Base-by-base conservation (phyloP, 2,797 vertebrate species). In the Pseudomugil gertrudae region DNA sequence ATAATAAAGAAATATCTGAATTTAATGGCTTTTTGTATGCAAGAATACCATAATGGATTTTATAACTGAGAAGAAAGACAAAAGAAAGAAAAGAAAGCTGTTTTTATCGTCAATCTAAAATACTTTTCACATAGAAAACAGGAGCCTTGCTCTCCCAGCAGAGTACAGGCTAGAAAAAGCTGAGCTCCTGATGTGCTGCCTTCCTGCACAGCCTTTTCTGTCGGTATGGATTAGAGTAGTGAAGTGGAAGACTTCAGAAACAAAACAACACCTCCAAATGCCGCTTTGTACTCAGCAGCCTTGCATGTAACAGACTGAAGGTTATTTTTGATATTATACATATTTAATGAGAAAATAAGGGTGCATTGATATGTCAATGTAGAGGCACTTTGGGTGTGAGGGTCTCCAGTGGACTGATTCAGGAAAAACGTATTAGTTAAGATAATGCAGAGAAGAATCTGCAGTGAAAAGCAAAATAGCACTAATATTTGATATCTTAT, bases 341-440 rank as follows among this genome's bases (percentile, higher is more conserved):
- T 90, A 86, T 91, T 92, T 90, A 90, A 89, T 76, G 74, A 54
- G 45, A 79, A 64, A 71, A 55, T 65, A 75, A 80, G 75, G 83
- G 72, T 66, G 76, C 83, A 76, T 72, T 85, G 70, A 84, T 86
- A 74, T 69, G 80, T 77, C 70, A 74, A 68, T 69, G 85, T 69
- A 64, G 54, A 77, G 63, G 72, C 11, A 0, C 2, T 51, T 52
- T 58, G 67, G 65, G 21, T 61, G 72, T 57, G 13, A 76, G 23
- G 30, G 64, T 72, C 52, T 70, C 66, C 27, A 52, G 71, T 63
- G 71, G 29, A 47, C 47, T 66, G 48, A 60, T 17, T 2, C 35
- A 9, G 30, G 27, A 4, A 9, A 40, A 4, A 51, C 26, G 5
- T 50, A 26, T 51, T 9, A 51, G 23, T 14, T 14, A 5, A 50